Conservation (phyloP, 2,113 vertebrate genomes). For the Pteropus alecto region DNA sequence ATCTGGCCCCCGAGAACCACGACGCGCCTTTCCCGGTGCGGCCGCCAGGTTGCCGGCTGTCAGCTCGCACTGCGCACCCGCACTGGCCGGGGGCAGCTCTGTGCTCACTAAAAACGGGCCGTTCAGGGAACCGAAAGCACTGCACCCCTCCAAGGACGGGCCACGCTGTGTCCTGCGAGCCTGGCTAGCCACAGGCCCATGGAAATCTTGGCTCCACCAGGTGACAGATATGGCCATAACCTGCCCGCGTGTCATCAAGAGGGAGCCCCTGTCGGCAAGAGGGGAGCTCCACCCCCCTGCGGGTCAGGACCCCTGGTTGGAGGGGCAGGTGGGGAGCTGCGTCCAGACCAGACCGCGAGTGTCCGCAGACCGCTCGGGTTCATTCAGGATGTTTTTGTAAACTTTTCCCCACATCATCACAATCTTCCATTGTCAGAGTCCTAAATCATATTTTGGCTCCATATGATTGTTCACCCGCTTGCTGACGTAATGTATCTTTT, state of each 20-base stretch:
- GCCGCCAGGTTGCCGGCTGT: fast-evolving
- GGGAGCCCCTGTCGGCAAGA: not conserved
- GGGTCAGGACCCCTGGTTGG: not conserved
- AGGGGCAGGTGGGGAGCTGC: too few species aligned
- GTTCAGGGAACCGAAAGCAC: not conserved
- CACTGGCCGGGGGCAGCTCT: not conserved
- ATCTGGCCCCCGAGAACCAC: fast-evolving
- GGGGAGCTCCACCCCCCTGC: not conserved
- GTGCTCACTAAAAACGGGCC: not conserved
- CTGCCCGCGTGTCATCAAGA: not conserved
- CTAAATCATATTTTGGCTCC: not conserved
- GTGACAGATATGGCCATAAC: fast-evolving
- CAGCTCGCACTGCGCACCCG: fast-evolving
- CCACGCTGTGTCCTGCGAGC: fast-evolving
- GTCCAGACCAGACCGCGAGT: too few species aligned
- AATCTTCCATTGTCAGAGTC: not conserved
- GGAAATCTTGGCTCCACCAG: not conserved
- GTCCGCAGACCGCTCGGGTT: too few species aligned
- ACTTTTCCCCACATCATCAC: too few species aligned
- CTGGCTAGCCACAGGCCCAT: fast-evolving
- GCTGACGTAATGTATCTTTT: constrained; percentile 17
- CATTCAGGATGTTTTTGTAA: not conserved
- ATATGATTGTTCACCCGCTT: not conserved
- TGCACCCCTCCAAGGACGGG: not conserved
- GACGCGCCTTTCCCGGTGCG: fast-evolving